phyloP scores from a whole-genome alignment of 1,140 invertebrate species.

The Melanaphis sacchari region DNA sequence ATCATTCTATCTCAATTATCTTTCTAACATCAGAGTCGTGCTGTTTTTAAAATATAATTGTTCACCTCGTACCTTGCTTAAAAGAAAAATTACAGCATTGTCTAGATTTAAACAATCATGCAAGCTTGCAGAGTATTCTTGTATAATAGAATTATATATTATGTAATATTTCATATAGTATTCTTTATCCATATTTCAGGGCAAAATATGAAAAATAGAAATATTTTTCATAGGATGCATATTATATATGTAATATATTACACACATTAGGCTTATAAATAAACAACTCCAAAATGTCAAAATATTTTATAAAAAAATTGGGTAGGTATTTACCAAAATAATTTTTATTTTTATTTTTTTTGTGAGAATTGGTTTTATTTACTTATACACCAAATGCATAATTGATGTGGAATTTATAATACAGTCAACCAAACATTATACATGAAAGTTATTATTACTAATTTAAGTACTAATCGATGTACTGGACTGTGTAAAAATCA shows the following conservation, averaged over 20 bases:
- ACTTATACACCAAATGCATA: neutral
- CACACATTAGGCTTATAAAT: too few relatives aligned
- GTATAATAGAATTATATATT: neutral
- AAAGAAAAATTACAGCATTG: neutral
- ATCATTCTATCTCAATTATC: too few relatives aligned
- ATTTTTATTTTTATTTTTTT: too few relatives aligned
- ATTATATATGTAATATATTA: neutral
- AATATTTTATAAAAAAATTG: too few relatives aligned
- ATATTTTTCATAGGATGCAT: neutral
- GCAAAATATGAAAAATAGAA: neutral
- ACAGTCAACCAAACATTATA: neutral
- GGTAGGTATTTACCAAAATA: too few relatives aligned
- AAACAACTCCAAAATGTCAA: too few relatives aligned
- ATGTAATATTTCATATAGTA: neutral
- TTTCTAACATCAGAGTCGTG: neutral
- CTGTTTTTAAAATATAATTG: neutral
- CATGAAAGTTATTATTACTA: too few relatives aligned
- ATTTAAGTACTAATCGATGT: neutral
- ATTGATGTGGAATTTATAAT: neutral
- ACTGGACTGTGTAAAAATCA: neutral
- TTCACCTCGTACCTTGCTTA: neutral
- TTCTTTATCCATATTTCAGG: neutral
- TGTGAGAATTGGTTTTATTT: neutral
- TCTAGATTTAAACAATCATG: neutral
- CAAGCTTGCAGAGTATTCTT: neutral